phyloP scores from a whole-genome alignment of 2,888 invertebrate species.

The Leptinotarsa juncta region DNA sequence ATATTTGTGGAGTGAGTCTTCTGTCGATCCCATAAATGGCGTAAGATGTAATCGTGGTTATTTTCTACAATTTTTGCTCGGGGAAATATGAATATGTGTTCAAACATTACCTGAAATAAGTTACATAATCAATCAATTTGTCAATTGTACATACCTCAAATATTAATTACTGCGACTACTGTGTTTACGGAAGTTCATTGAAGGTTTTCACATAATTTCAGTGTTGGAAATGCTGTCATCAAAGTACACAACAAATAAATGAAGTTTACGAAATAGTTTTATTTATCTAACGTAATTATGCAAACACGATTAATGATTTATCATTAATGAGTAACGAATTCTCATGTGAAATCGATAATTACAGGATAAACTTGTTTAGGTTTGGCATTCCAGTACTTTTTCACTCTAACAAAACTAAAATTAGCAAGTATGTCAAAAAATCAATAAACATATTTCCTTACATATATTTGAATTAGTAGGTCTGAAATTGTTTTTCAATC shows the following conservation, averaged over 20 bases:
- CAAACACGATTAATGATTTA: conserved; percentile 3
- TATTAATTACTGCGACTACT: not conserved
- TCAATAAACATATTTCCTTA: too few relatives aligned
- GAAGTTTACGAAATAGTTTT: conserved; percentile 1
- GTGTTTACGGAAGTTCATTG: not conserved
- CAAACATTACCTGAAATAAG: too few relatives aligned
- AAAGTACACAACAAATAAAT: conserved; percentile 4
- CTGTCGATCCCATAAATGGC: too few relatives aligned
- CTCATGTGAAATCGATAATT: conserved; percentile 3
- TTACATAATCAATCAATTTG: too few relatives aligned
- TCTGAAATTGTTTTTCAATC: too few relatives aligned
- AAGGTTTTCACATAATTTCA: not conserved
- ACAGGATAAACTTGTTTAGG: not conserved
- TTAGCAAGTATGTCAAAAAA: not conserved
- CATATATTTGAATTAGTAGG: too few relatives aligned
- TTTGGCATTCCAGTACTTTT: not conserved
- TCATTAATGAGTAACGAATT: not conserved
- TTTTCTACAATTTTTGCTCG: too few relatives aligned
- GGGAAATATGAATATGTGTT: too few relatives aligned
- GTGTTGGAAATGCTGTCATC: conserved; percentile 1
- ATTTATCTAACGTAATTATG: conserved; percentile 1
- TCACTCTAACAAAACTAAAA: not conserved
- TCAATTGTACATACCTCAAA: not conserved
- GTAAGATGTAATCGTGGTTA: too few relatives aligned
- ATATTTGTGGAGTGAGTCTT: too few relatives aligned